Evolutionary conservation across 2,888 invertebrate genomes (phyloP), one percentile per base, ranked within the genome.

Genomic region (Aradus depressus): DNA sequence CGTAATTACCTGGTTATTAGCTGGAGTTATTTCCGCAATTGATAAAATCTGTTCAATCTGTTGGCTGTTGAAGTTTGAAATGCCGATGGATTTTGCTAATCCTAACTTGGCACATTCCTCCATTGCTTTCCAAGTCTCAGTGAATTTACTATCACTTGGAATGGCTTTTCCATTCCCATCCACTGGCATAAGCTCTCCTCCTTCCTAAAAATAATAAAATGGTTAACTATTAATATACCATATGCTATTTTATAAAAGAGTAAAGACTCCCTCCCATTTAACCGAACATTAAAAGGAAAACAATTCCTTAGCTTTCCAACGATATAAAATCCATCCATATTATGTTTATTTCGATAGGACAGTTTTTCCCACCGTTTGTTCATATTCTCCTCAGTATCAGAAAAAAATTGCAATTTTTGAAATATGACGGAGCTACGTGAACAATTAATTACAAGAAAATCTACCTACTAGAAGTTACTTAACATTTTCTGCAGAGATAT

Each of bases 21-120:
- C 80, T 0, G 84, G 84, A 57, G 75, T 77, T 43, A 83, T 70
- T 4, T 66, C 73, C 2, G 80, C 77, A 4, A 63, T 65, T 32
- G 74, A 70, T 43, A 87, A 61, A 4, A 90, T 61, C 26, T 81
- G 71, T 48, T 77, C 72, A n/a, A 88, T 67, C 66, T 90, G 89
- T 51, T 75, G 70, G 58, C 73, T 74, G 67, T 85, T 89, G 64
- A 89, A 89, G 68, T 90, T 90, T 21, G 85, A 85, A 1, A 92
- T 64, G 0, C 92, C 92, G 58, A 90, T 79, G 35, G 81, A 80
- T 59, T 73, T 77, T 0, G 75, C 74, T 4, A 87, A 70, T 0
- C 86, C 86, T 56, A 75, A 70, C 2, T 80, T 76, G 2, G 81
- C 79, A 19, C 79, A 69, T 2, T 77, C 72, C 65, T 89, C 89